Evolutionary conservation across 2,888 invertebrate species (phyloP).

Genomic region (Blera fallax): DNA sequence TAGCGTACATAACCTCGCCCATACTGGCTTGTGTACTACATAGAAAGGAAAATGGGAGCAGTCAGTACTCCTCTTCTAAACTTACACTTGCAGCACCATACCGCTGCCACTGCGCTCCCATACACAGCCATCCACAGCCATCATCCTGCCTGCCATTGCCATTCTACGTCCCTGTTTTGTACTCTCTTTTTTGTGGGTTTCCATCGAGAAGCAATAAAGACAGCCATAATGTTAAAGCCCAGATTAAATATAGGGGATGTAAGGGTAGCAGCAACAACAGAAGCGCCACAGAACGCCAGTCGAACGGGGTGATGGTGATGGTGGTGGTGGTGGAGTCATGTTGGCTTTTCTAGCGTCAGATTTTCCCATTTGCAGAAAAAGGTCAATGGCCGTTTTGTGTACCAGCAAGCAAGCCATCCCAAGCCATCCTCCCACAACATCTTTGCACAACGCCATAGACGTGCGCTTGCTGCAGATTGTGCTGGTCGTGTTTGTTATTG

Average conservation of each 20-base stretch:
- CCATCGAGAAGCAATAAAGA: slow-evolving; percentile 69
- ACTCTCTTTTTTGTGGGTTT: slow-evolving; percentile 54
- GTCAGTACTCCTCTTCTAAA: slow-evolving; percentile 34
- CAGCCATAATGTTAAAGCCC: slow-evolving; percentile 66
- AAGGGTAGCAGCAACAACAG: slow-evolving; percentile 19
- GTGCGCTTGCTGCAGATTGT: slow-evolving; percentile 65
- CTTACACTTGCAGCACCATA: slow-evolving; percentile 5
- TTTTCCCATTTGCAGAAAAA: slow-evolving; percentile 60
- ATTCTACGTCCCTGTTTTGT: slow-evolving; percentile 28
- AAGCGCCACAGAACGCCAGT: slow-evolving; percentile 16
- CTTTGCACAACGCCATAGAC: slow-evolving; percentile 30
- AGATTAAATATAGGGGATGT: slow-evolving; percentile 64
- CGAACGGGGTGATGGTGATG: not conserved
- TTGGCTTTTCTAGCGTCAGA: slow-evolving; percentile 56
- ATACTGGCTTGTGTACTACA: slow-evolving; percentile 64
- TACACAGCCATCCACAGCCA: not conserved
- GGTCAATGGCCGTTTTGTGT: slow-evolving; percentile 69
- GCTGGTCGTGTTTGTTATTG: slow-evolving; percentile 73
- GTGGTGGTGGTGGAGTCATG: not conserved
- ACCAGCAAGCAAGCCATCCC: slow-evolving; percentile 40
- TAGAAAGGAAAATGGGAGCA: slow-evolving; percentile 57
- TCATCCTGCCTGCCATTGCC: slow-evolving; percentile 4
- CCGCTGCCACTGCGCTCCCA: slow-evolving; percentile 57
- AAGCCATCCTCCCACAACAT: slow-evolving; percentile 32
- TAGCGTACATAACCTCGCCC: slow-evolving; percentile 72